phyloP scores from a whole-genome alignment of 2,888 invertebrate species.

The Hyposoter didymator region DNA sequence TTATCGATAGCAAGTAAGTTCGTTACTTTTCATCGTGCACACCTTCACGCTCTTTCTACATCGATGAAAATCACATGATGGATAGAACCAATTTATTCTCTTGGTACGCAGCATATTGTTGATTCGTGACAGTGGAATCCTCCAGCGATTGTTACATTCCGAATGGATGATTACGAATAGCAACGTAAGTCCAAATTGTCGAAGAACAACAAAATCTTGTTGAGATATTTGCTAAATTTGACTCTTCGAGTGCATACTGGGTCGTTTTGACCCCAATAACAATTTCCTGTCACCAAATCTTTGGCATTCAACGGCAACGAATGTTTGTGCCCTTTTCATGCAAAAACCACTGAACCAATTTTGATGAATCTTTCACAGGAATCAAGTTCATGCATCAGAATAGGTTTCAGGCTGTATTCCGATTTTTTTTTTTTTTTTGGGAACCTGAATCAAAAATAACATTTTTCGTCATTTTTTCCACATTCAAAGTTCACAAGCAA shows the following conservation, averaged over 20 bases:
- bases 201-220: background rate
- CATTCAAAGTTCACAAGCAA: too few relatives aligned
- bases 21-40: background rate
- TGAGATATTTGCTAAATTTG: slow-evolving; percentile 4
- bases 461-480: too few relatives aligned
- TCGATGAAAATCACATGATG: background rate
- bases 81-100: background rate
- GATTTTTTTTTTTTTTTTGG: too few relatives aligned
- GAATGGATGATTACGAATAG: slow-evolving; percentile 71
- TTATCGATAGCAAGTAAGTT: slow-evolving; percentile 80
- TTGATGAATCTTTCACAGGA: too few relatives aligned
- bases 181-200: slow-evolving; percentile 39
- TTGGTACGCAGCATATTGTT: slow-evolving; percentile 76
- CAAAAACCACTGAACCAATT: too few relatives aligned
- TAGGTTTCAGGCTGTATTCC: too few relatives aligned
- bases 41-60: background rate
- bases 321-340: too few relatives aligned
- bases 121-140: slow-evolving; percentile 80
- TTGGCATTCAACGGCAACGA: too few relatives aligned
- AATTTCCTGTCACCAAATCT: too few relatives aligned
- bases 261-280: too few relatives aligned
- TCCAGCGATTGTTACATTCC: slow-evolving; percentile 78
- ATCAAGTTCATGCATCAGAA: too few relatives aligned
- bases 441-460: too few relatives aligned
- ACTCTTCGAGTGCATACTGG: background rate